A percentile compares a stretch with the other conserved stretches of the same genome.
phyloP scores from a whole-genome alignment of 2,888 invertebrate genomes.

The Uropetala carovei region DNA sequence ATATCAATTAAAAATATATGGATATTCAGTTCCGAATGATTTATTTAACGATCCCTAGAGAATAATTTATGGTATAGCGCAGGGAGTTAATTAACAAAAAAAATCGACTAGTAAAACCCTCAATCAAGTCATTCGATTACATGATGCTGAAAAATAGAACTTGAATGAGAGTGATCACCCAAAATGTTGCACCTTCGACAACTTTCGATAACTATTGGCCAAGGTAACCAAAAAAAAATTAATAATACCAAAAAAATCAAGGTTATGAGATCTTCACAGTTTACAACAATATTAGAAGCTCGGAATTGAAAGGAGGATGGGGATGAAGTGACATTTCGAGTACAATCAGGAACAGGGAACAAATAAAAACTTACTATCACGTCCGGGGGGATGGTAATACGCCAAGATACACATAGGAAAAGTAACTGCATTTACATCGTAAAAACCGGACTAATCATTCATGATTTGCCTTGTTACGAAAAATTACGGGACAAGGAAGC shows the following conservation, averaged over 20 bases:
- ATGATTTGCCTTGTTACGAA: neutral
- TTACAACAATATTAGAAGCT: neutral
- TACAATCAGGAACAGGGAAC: slow-evolving; percentile 31
- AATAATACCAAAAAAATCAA: neutral
- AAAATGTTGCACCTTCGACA: neutral
- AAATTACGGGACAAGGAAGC: neutral
- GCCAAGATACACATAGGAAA: slow-evolving; percentile 50
- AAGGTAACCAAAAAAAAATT: neutral
- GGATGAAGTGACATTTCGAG: neutral
- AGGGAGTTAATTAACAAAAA: neutral
- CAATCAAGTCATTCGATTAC: neutral
- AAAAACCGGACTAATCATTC: neutral
- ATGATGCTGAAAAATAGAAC: neutral
- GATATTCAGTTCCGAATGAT: neutral
- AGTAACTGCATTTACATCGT: slow-evolving; percentile 37
- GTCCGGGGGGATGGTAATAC: neutral
- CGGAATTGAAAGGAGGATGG: neutral
- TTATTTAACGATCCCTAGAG: neutral
- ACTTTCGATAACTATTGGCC: slow-evolving; percentile 4
- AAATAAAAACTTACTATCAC: slow-evolving; percentile 45
- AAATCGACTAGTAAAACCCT: neutral
- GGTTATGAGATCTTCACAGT: slow-evolving; percentile 32
- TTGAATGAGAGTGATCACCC: neutral
- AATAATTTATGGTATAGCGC: neutral
- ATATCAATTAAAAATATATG: neutral